phyloP scores from a whole-genome alignment of 1,140 invertebrate genomes.

The Drosophila kohkoa region DNA sequence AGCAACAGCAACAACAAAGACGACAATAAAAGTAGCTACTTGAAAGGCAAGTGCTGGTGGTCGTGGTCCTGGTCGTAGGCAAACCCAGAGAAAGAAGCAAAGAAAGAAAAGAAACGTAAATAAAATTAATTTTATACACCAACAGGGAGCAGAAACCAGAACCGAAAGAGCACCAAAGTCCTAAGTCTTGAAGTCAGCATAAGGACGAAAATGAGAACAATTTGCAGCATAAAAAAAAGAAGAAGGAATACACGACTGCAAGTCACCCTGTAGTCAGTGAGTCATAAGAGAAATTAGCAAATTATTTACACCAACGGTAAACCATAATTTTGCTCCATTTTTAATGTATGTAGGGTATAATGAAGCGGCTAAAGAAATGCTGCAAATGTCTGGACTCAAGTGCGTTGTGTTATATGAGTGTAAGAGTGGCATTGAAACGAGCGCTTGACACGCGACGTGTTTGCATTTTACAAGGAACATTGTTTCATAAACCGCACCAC shows the following conservation, averaged over 20 bases:
- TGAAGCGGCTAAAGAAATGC: slow-evolving; percentile 69
- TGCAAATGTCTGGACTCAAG: slow-evolving; percentile 80
- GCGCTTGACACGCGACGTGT: slow-evolving; percentile 81
- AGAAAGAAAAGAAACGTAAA: slow-evolving; percentile 57
- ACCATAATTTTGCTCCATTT: neutral
- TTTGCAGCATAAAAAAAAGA: slow-evolving; percentile 22
- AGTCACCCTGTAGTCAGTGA: neutral
- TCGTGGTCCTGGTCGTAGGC: slow-evolving; percentile 10
- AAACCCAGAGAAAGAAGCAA: slow-evolving; percentile 11
- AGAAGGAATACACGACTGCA: neutral
- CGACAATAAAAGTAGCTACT: slow-evolving; percentile 70
- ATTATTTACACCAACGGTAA: too few species aligned
- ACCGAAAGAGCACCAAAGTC: slow-evolving; percentile 9
- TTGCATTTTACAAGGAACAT: slow-evolving; percentile 80
- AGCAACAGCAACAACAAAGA: slow-evolving; percentile 30
- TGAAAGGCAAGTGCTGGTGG: slow-evolving; percentile 56
- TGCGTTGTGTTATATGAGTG: slow-evolving; percentile 31
- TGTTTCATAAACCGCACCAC: slow-evolving; percentile 58
- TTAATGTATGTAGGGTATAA: neutral
- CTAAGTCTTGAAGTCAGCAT: slow-evolving; percentile 48
- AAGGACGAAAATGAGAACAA: slow-evolving; percentile 22
- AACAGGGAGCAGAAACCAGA: slow-evolving; percentile 16
- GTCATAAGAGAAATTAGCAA: too few species aligned
- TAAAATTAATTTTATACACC: slow-evolving; percentile 78
- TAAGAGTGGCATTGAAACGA: slow-evolving; percentile 67